Evolutionary conservation across 2,888 invertebrate species (phyloP).

Genomic region (Myopa testacea): DNA sequence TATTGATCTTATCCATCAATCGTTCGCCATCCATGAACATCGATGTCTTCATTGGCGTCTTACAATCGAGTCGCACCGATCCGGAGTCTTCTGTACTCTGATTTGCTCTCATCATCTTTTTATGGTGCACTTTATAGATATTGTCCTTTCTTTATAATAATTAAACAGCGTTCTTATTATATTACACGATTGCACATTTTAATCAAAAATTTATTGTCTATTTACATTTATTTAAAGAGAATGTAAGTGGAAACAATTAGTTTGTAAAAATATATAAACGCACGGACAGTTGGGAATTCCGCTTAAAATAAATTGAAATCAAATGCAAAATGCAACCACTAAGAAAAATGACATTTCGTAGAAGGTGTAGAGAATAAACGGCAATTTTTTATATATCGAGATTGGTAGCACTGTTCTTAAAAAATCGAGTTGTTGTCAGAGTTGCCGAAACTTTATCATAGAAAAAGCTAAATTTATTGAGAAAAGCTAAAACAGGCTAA

Average conservation of each 20-base stretch:
- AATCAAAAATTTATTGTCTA: background rate
- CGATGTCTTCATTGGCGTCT: conserved; percentile 61
- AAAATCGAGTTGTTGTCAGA: no score
- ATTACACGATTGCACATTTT: conserved; percentile 10
- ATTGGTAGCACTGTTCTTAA: background rate
- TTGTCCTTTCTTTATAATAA: no score
- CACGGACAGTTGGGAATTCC: no score
- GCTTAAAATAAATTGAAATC: conserved; percentile 26
- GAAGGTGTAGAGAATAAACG: background rate
- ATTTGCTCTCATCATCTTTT: background rate
- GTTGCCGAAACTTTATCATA: no score
- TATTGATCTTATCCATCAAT: conserved; percentile 67
- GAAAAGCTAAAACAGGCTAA: no score
- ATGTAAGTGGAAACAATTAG: no score
- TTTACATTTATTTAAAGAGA: background rate
- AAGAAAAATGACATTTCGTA: conserved; percentile 22
- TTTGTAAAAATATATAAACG: no score
- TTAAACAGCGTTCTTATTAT: background rate
- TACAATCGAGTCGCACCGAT: conserved; percentile 53
- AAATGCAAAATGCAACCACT: conserved; percentile 17
- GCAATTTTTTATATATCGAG: background rate
- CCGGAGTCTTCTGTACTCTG: conserved; percentile 8
- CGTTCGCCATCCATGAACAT: conserved; percentile 60
- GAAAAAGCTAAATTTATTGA: no score
- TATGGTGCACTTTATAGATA: no score